phyloP scores from a whole-genome alignment of 1,140 invertebrate genomes.

The Ceratina australensis region DNA sequence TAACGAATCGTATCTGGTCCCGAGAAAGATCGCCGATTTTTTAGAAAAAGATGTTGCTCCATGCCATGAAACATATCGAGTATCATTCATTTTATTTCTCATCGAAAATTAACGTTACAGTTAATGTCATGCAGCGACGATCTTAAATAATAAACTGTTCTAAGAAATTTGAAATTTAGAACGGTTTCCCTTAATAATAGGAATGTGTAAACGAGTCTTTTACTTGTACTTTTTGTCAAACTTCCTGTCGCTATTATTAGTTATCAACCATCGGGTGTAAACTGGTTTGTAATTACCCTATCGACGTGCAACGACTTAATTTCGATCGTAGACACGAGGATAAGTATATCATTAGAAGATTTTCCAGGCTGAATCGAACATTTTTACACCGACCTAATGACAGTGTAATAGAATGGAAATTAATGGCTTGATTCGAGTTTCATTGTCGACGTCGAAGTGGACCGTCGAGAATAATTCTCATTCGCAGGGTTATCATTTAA shows the following conservation, averaged over 20 bases:
- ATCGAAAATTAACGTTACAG: no score
- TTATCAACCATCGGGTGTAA: background rate
- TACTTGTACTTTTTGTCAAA: background rate
- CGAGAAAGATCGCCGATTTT: background rate
- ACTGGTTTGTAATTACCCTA: slow-evolving; percentile 16
- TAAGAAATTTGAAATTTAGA: slow-evolving; percentile 3
- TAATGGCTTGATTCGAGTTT: no score
- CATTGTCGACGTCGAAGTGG: no score
- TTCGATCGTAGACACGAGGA: background rate
- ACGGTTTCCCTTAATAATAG: background rate
- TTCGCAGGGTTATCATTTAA: no score
- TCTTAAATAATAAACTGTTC: background rate
- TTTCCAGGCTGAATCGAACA: no score
- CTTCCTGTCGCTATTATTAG: background rate
- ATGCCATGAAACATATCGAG: no score
- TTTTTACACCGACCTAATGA: no score
- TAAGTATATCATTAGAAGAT: background rate
- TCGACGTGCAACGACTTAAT: slow-evolving; percentile 1
- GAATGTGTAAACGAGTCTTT: background rate
- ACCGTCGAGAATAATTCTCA: no score
- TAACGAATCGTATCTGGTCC: background rate
- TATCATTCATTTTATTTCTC: no score
- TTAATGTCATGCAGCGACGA: background rate
- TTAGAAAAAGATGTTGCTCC: no score
- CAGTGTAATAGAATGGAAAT: background rate